Base-by-base conservation (phyloP, 2,113 vertebrate species). In the Nothoprocta perdicaria region DNA sequence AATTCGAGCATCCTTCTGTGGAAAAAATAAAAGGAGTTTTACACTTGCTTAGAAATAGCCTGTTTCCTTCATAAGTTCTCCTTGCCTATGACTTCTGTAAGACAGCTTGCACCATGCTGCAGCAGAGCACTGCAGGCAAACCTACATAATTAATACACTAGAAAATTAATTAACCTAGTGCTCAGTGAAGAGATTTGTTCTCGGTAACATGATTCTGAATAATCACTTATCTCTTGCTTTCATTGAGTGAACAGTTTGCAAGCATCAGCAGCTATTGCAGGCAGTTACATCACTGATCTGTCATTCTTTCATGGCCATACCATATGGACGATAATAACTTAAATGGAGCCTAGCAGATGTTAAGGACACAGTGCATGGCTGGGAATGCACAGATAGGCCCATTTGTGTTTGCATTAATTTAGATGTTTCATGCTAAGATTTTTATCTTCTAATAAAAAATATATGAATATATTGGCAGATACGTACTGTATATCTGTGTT, bases 301-400 rank as follows among this genome's bases (percentile, higher is more conserved):
- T 89, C 89, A 95, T 95, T 93, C 93, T 96, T 95, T 80, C 79
- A 86, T 0, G 1, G 61, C 53, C 3, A 2, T 43, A 95, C 84
- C 94, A 95, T 96, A 97, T 93, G 96, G 91, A 50, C 84, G 82
- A 80, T 92, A 94, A 93, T 82, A 89, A 88, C 55, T 90, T 95
- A 86, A 94, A 94, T 88, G 84, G 55, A 92, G 50, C 79, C 60
- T 87, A 84, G 80, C 95, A 95, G 94, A 96, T 96, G 91, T 84
- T 92, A 92, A 84, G 77, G 53, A 89, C 60, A 79, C 23, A 88
- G 84, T 58, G 62, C 46, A 72, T 55, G 62, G n/a, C 29, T 96
- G 80, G 62, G 90, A 94, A 96, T 89, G 57, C 67, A 84, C 22
- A 46, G 69, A 91, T 46, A 93, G 41, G 10, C 41, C 17, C 27